A percentile compares a stretch with the other conserved stretches of the same genome.
phyloP scores from a whole-genome alignment of 2,797 vertebrate species.

The Hybognathus amarus region DNA sequence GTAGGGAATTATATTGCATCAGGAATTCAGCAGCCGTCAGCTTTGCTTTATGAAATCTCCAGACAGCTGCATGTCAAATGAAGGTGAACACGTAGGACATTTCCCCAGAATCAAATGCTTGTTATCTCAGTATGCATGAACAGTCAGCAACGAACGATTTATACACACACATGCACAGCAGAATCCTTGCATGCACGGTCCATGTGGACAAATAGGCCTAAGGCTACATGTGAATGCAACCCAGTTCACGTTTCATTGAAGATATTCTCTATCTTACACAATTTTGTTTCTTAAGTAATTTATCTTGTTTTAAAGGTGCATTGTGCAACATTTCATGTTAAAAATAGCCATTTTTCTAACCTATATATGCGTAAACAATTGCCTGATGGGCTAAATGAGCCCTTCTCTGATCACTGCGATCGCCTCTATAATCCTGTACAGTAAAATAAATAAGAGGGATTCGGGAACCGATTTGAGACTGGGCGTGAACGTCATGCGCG shows the following conservation, averaged over 20 bases:
- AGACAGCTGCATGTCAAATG: slow-evolving; percentile 24
- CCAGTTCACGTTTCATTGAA: not conserved
- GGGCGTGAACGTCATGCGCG: no score
- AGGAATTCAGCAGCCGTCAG: not conserved
- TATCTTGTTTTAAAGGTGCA: not conserved
- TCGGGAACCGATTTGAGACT: no score
- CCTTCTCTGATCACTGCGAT: no score
- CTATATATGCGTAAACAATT: no score
- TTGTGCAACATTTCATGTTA: no score
- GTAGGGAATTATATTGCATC: slow-evolving; percentile 19
- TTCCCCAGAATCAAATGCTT: slow-evolving; percentile 1
- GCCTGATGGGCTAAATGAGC: no score
- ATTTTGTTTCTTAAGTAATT: not conserved
- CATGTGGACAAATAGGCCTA: not conserved
- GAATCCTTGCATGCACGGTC: not conserved
- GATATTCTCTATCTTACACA: not conserved
- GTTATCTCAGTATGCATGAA: not conserved
- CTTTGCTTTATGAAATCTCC: slow-evolving; percentile 24
- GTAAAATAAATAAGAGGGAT: no score
- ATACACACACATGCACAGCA: not conserved
- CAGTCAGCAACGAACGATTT: not conserved
- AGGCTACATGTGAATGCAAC: no score
- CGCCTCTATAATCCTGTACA: no score
- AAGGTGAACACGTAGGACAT: slow-evolving; percentile 31
- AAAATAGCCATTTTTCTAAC: no score